Percentiles rank a stretch among this genome's conserved stretches.
phyloP scores from a whole-genome alignment of 2,888 invertebrate genomes.

The Schizaphis graminum region DNA sequence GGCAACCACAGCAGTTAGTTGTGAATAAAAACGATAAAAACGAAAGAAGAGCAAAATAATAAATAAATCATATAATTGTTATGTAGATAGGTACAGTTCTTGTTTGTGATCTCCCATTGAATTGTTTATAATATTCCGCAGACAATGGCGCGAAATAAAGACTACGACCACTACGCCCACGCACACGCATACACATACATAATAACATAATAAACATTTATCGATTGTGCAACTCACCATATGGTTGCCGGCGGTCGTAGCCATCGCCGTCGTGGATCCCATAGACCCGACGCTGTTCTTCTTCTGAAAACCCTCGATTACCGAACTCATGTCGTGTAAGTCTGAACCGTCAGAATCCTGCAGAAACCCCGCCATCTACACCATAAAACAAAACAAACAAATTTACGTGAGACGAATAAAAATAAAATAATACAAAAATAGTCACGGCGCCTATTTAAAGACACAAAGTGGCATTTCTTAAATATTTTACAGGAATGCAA shows the following conservation, averaged over 20 bases:
- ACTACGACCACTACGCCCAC: not conserved
- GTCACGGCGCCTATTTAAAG: not conserved
- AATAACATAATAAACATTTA: not conserved
- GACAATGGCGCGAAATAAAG: slow-evolving; percentile 23
- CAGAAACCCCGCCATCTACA: slow-evolving; percentile 75
- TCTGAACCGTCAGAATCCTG: slow-evolving; percentile 73
- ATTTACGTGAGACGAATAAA: not conserved
- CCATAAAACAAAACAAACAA: slow-evolving; percentile 66
- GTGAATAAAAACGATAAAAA: not conserved
- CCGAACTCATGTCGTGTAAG: slow-evolving; percentile 73
- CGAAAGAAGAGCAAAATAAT: not conserved
- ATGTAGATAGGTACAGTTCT: not conserved
- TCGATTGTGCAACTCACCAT: slow-evolving; percentile 43
- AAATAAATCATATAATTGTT: not conserved
- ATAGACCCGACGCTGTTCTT: slow-evolving; percentile 72
- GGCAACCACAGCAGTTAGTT: not conserved
- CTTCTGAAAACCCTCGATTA: slow-evolving; percentile 82
- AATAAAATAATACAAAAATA: not conserved
- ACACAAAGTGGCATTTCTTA: not conserved
- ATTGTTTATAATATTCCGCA: not conserved
- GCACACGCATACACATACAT: not conserved
- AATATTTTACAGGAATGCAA: not conserved
- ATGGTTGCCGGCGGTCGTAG: slow-evolving; percentile 68
- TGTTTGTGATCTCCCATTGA: not conserved
- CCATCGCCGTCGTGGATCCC: slow-evolving; percentile 72